Evolutionary conservation across 1,140 invertebrate genomes (phyloP).

Genomic region (Stegodyphus dumicola): DNA sequence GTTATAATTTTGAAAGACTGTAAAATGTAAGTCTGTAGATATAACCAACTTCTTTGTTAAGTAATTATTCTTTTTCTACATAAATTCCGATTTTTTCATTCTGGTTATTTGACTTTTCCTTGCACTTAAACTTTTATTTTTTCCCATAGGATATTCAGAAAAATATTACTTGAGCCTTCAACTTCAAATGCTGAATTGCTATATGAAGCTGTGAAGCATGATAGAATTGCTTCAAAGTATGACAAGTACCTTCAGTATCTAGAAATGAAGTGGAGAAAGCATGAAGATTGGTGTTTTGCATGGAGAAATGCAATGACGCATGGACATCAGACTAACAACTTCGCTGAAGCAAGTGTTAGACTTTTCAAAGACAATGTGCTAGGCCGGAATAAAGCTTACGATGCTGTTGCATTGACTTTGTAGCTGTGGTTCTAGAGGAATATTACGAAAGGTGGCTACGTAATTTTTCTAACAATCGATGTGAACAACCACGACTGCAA

Average conservation of each 20-base stretch:
- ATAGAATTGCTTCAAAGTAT: not conserved
- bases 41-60: too few relatives aligned
- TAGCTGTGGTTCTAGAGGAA: not conserved
- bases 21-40: too few relatives aligned
- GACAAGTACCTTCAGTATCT: not conserved
- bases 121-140: too few relatives aligned
- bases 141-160: too few relatives aligned
- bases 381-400: not conserved
- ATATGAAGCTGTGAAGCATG: too few relatives aligned
- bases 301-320: not conserved
- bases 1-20: too few relatives aligned
- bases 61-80: too few relatives aligned
- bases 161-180: too few relatives aligned
- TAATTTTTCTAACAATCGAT: not conserved
- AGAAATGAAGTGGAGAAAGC: not conserved
- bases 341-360: not conserved
- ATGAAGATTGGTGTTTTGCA: not conserved
- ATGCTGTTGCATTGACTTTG: not conserved
- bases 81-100: too few relatives aligned
- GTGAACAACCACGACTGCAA: not conserved
- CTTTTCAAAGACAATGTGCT: not conserved
- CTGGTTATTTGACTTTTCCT: too few relatives aligned
- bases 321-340: not conserved
- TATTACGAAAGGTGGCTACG: not conserved
- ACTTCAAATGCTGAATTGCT: too few relatives aligned